A percentile compares a stretch with the other conserved stretches of the same genome.
These are phyloP conservation scores for Glaucidium brasilianum DNA, from an alignment of 2,113 vertebrate genomes.

Conservation along the genomic window DNA sequence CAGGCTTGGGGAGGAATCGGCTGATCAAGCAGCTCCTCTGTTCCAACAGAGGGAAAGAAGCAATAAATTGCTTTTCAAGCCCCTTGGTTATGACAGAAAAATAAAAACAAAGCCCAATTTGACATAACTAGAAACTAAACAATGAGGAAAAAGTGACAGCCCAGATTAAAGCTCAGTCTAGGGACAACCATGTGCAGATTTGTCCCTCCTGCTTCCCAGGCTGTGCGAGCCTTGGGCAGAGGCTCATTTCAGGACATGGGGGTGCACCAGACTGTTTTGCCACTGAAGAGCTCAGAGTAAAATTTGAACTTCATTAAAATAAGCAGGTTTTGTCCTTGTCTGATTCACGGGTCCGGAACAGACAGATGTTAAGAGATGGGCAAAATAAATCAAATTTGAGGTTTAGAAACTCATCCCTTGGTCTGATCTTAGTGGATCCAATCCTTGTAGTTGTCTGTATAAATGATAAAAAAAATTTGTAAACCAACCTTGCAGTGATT, in stretches of 20 bases:
- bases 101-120: not conserved
- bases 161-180: not conserved
- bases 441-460: not conserved
- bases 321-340: not conserved
- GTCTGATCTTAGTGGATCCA: not conserved
- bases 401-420: not conserved
- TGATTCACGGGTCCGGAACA: not conserved
- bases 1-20: conserved; percentile 15
- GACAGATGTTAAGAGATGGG: not conserved
- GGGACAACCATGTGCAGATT: not conserved
- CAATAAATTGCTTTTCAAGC: conserved; percentile 18
- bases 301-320: not conserved
- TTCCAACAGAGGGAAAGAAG: not conserved
- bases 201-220: not conserved
- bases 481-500: not conserved
- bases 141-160: not conserved
- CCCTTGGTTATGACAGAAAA: not conserved
- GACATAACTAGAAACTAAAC: not conserved
- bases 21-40: conserved; percentile 23
- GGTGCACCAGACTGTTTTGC: not conserved
- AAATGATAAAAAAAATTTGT: not conserved
- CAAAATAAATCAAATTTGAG: not conserved
- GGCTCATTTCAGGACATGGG: rapidly evolving
- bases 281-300: not conserved
- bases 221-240: not conserved